Evolutionary conservation across 2,888 invertebrate species (phyloP).

Genomic region (Exephanes ischioxanthus): DNA sequence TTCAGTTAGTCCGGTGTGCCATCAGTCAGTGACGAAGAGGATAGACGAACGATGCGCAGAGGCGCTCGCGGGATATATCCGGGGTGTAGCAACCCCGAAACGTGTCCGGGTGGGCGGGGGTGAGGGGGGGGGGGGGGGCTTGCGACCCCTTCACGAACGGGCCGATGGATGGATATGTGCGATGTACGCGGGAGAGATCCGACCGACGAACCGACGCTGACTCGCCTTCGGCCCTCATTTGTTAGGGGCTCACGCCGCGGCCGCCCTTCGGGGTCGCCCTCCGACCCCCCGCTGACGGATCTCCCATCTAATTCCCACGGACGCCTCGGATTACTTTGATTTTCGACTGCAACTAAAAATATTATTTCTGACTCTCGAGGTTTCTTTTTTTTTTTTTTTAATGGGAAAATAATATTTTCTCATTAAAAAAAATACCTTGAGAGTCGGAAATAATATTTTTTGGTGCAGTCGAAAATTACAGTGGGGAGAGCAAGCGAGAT

Average conservation of each 20-base stretch:
- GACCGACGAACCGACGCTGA: slow-evolving; percentile 50
- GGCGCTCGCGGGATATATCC: slow-evolving; percentile 21
- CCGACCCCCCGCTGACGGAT: not conserved
- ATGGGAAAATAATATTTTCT: no score
- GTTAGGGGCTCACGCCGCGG: slow-evolving; percentile 51
- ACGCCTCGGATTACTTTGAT: slow-evolving; percentile 18
- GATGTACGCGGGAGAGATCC: slow-evolving; percentile 27
- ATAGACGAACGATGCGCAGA: slow-evolving; percentile 57
- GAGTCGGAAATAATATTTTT: no score
- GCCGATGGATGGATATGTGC: slow-evolving; percentile 54
- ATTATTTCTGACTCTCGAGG: not conserved
- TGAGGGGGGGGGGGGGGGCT: not conserved
- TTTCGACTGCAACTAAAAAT: not conserved
- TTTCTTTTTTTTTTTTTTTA: not conserved
- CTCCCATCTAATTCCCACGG: slow-evolving; percentile 5
- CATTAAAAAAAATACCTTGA: no score
- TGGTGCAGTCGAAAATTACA: no score
- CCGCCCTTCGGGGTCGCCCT: slow-evolving; percentile 33
- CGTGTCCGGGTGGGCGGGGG: not conserved
- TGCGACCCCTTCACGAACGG: slow-evolving; percentile 41
- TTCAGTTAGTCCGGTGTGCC: slow-evolving; percentile 61
- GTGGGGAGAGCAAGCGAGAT: no score
- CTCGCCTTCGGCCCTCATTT: slow-evolving; percentile 55
- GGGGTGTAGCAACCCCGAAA: slow-evolving; percentile 18
- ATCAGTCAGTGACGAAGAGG: slow-evolving; percentile 61